Evolutionary conservation across 23 tunicate species (phyloP).

Genomic region (Aplidium turbinatum): DNA sequence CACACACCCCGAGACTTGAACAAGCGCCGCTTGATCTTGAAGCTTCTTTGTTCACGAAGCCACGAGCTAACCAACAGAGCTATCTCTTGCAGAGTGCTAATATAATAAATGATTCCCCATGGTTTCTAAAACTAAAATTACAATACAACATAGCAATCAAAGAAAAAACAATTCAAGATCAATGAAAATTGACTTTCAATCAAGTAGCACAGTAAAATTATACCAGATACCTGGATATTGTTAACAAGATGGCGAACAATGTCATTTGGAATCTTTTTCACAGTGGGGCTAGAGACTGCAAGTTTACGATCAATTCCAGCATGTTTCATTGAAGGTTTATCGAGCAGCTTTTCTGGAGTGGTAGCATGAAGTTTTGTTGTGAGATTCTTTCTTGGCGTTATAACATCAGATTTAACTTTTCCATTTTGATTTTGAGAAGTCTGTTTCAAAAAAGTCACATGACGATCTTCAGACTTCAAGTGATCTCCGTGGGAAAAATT

Average conservation of each 20-base stretch:
- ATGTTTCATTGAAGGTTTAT: not conserved
- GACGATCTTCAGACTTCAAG: not conserved
- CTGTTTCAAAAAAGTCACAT: not conserved
- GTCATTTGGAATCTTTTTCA: constrained; percentile 50
- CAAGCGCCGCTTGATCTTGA: no score
- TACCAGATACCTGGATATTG: constrained; percentile 39
- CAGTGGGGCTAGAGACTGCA: constrained; percentile 44
- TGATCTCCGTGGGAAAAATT: not conserved
- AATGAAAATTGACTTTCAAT: not conserved
- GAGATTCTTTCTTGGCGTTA: constrained; percentile 16
- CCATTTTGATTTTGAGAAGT: not conserved
- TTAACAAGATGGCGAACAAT: constrained; percentile 58
- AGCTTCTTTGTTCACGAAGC: no score
- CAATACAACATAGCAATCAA: no score
- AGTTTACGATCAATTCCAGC: not conserved
- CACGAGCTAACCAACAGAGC: no score
- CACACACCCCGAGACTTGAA: no score
- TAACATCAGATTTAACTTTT: not conserved
- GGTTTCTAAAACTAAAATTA: no score
- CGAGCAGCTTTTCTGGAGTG: not conserved
- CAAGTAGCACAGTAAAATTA: not conserved
- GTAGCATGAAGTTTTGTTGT: not conserved
- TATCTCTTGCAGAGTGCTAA: no score
- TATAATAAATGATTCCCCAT: no score
- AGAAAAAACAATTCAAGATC: no score